Evolutionary conservation across 2,113 vertebrate genomes (phyloP), one percentile per base, ranked within the genome.

Genomic region (Cryptotis parvus): DNA sequence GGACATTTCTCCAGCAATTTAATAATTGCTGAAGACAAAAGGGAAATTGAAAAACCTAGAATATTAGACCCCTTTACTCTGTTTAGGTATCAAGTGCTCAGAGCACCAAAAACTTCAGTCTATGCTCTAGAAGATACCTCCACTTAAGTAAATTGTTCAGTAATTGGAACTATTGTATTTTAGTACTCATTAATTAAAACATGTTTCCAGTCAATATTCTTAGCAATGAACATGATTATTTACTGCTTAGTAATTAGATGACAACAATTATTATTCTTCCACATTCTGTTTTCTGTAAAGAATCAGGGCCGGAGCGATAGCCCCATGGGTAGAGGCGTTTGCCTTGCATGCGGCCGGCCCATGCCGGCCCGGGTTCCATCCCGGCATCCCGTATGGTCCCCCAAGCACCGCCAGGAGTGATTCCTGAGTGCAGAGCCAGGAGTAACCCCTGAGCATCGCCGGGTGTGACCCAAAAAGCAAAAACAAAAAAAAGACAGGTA

Each of bases 1-100:
- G 86, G 68, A 82, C 89, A 94, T 79, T 97, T 96, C 95, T 97
- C 96, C 93, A 97, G 89, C 91, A 94, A 96, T 96, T 96, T 95
- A 65, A 41, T 95, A 95, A 97, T 97, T 97, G 89, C 45, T 81
- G 69, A 95, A 93, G 96, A 96, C 6, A 96, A 94, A 96, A 92
- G 93, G 61, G 92, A 55, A 84, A 92, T 92, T 87, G 70, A 79
- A 83, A 95, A 94, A 92, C 33, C 90, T 95, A 72, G 70, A 96
- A 93, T 96, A 94, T 93, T 78, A 18, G 65, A 61, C 74, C 45
- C 26, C 66, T 94, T 82, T 76, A 68, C 3, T 52, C 76, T 96
- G 18, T 83, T 92, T 96, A n/a, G n/a, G n/a, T n/a, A 3, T 58
- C 8, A 7, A 58, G 85, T 65, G 82, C 41, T 87, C 94, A 49